Percentiles rank a stretch among this genome's conserved stretches.
Evolutionary conservation across 2,888 invertebrate species (phyloP).

Genomic region (Drosophila paramelanica): DNA sequence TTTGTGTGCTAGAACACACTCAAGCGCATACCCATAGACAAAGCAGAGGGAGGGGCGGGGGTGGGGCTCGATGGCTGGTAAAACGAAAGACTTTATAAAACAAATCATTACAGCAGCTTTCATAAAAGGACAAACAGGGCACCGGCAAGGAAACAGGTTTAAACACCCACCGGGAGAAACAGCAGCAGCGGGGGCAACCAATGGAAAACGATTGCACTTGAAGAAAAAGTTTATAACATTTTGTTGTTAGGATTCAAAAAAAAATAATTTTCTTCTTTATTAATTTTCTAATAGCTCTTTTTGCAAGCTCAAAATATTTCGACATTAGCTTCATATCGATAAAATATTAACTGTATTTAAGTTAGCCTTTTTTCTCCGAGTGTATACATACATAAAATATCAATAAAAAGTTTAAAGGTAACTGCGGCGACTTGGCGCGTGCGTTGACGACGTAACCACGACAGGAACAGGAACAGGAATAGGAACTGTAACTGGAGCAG

Average conservation of each 20-base stretch:
- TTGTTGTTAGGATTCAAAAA: too few species aligned
- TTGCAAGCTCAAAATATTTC: too few species aligned
- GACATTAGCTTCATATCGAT: too few species aligned
- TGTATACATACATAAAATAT: conserved; percentile 72
- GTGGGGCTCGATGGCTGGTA: conserved; percentile 3
- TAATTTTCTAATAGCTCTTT: too few species aligned
- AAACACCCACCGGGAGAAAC: not conserved
- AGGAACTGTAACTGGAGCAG: conserved; percentile 6
- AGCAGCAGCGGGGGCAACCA: not conserved
- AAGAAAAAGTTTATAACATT: too few species aligned
- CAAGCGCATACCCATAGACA: conserved; percentile 20
- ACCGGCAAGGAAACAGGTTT: conserved; percentile 5
- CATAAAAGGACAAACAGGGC: conserved; percentile 58
- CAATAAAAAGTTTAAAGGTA: conserved; percentile 78
- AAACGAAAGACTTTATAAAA: conserved; percentile 69
- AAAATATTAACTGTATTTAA: too few species aligned
- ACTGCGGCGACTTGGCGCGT: conserved; percentile 63
- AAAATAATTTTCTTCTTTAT: too few species aligned
- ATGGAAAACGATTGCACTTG: conserved; percentile 25
- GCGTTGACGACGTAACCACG: conserved; percentile 51
- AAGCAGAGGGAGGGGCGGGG: not conserved
- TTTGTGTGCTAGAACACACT: conserved; percentile 14
- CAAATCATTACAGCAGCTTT: conserved; percentile 79
- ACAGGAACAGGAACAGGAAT: conserved; percentile 30
- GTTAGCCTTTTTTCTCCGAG: too few species aligned